Percentiles rank a stretch among this genome's conserved stretches.
Conservation (phyloP, 2,888 invertebrate genomes). For the Drosophila dives region DNA sequence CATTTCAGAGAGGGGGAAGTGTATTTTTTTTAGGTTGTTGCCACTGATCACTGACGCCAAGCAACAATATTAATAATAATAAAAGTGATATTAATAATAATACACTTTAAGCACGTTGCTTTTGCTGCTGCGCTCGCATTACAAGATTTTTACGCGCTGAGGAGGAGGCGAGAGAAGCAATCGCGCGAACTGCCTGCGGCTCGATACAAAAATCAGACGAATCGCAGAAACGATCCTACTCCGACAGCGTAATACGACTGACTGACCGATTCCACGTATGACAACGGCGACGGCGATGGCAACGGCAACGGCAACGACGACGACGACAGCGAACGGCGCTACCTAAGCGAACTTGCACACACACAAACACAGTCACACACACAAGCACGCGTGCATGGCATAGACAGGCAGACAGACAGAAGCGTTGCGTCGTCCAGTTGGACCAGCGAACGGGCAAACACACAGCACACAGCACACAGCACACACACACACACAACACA, state of each 20-base stretch:
- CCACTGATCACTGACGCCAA: conserved; percentile 57
- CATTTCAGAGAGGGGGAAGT: conserved; percentile 4
- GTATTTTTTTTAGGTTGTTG: conserved; percentile 37
- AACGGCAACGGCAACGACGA: conserved; percentile 23
- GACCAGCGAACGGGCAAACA: conserved; percentile 44
- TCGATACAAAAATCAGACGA: conserved; percentile 55
- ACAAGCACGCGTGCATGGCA: conserved; percentile 25
- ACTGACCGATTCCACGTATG: conserved; percentile 79
- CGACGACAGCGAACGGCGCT: conserved; percentile 46
- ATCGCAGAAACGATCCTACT: conserved; percentile 81
- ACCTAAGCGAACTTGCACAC: conserved; percentile 45
- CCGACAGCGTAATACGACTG: conserved; percentile 84
- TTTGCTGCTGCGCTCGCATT: conserved; percentile 50
- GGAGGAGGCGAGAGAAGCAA: conserved; percentile 24
- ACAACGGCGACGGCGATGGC: conserved; percentile 44
- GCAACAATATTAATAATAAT: conserved; percentile 27
- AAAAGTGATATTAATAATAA: conserved; percentile 23
- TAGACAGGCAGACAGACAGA: conserved; percentile 25
- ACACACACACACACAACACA: conserved; percentile 11
- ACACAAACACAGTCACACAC: conserved; percentile 31
- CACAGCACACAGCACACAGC: background rate
- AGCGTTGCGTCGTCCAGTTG: conserved; percentile 66
- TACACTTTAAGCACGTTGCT: conserved; percentile 26
- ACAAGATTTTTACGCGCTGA: conserved; percentile 56
- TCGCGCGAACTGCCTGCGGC: conserved; percentile 41